These are phyloP conservation scores for Carpatolechia fugitivella DNA, from an alignment of 2,888 invertebrate genomes.

Conservation along the genomic window DNA sequence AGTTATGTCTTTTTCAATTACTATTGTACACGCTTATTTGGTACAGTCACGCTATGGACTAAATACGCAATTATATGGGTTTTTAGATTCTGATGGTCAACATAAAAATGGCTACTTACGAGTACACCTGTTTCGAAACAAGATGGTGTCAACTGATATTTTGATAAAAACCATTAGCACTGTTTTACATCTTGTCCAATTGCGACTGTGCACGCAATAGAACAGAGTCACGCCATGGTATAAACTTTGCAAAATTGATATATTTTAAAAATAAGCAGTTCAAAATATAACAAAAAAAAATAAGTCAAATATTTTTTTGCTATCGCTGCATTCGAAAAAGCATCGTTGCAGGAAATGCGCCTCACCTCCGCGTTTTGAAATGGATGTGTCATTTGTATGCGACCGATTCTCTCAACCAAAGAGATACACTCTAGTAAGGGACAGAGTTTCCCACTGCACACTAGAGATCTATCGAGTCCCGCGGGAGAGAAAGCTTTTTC, in stretches of 20 bases:
- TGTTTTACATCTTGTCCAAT: neutral
- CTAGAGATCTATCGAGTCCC: neutral
- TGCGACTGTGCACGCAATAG: neutral
- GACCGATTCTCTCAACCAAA: slow-evolving; percentile 34
- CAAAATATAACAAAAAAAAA: neutral
- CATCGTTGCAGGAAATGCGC: slow-evolving; percentile 53
- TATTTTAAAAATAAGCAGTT: neutral
- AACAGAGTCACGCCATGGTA: too few relatives aligned
- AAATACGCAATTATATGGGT: neutral
- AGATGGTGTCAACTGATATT: neutral
- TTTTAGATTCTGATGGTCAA: too few relatives aligned
- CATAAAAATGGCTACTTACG: too few relatives aligned
- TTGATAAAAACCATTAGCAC: slow-evolving; percentile 1
- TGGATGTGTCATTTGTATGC: slow-evolving; percentile 52
- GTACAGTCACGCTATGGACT: too few relatives aligned
- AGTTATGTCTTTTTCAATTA: too few relatives aligned
- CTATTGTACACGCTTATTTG: too few relatives aligned
- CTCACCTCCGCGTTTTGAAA: slow-evolving; percentile 46
- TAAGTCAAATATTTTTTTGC: neutral
- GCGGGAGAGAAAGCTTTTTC: slow-evolving; percentile 50
- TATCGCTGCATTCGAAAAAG: neutral
- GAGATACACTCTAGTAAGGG: slow-evolving; percentile 11
- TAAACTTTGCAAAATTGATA: too few relatives aligned
- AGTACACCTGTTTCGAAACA: neutral
- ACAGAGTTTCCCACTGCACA: neutral